phyloP scores from a whole-genome alignment of 2,113 vertebrate genomes.

The Dasyurus viverrinus region DNA sequence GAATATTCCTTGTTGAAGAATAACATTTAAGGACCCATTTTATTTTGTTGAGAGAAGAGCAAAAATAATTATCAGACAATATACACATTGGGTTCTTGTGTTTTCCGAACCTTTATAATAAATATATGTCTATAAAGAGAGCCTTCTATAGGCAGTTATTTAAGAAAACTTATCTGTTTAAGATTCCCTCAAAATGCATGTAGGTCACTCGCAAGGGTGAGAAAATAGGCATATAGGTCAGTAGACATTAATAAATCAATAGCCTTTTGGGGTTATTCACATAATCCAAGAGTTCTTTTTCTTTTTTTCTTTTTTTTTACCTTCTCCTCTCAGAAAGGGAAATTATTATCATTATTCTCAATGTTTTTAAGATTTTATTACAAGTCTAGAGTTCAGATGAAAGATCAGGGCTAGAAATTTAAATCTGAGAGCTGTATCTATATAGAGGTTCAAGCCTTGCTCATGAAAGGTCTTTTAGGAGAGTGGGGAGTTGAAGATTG shows the following conservation, averaged over 20 bases:
- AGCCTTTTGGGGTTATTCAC: background rate
- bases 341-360: background rate
- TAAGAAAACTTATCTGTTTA: background rate
- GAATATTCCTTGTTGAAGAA: background rate
- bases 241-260: background rate
- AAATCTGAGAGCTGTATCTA: too few relatives aligned
- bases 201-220: background rate
- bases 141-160: too few relatives aligned
- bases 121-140: too few relatives aligned
- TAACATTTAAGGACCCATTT: background rate
- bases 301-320: background rate
- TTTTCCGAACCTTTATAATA: too few relatives aligned
- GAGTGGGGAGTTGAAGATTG: too few relatives aligned
- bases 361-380: background rate
- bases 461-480: background rate
- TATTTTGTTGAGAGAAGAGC: background rate
- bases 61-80: too few relatives aligned
- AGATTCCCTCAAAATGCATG: background rate
- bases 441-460: background rate
- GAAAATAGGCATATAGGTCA: background rate
- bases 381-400: background rate
- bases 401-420: too few relatives aligned
- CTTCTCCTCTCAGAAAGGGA: background rate
- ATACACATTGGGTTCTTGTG: too few relatives aligned
- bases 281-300: background rate